These are phyloP conservation scores for Sarcophaga variegata DNA, from an alignment of 2,888 invertebrate species.

Conservation along the genomic window DNA sequence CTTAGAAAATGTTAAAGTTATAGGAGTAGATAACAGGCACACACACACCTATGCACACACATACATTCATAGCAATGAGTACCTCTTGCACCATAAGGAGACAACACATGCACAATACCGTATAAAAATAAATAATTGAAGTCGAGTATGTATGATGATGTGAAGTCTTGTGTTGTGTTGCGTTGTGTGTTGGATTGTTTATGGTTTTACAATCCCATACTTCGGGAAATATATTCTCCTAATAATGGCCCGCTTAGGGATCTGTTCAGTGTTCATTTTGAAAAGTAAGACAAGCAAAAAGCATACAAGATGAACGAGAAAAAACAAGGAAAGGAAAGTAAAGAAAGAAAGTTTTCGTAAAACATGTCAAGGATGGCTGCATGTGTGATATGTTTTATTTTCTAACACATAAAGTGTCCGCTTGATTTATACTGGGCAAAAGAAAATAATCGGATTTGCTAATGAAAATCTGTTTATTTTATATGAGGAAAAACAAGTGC, in stretches of 20 bases:
- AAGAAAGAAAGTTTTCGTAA: constrained; percentile 52
- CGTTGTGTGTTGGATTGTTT: neutral
- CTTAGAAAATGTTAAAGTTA: neutral
- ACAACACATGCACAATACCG: constrained; percentile 42
- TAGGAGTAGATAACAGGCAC: neutral
- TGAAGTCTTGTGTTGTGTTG: constrained; percentile 4
- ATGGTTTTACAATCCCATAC: constrained; percentile 26
- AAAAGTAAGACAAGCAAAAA: constrained; percentile 3
- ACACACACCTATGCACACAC: neutral
- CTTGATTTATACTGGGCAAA: constrained; percentile 53
- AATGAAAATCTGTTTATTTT: constrained; percentile 39
- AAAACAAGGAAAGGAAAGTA: neutral
- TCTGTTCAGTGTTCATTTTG: constrained; percentile 55
- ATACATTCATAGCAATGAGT: constrained; percentile 18
- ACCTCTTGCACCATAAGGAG: constrained; percentile 46
- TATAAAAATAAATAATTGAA: constrained; percentile 30
- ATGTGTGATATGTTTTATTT: constrained; percentile 54
- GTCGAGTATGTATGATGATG: constrained; percentile 21
- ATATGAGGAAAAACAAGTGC: too few species aligned
- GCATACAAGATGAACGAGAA: neutral
- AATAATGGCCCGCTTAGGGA: constrained; percentile 64
- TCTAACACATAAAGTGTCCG: constrained; percentile 59
- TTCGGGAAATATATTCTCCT: constrained; percentile 48
- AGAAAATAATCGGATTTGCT: constrained; percentile 57
- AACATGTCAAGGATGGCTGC: constrained; percentile 64